Conservation (phyloP, 2,113 vertebrate species). For the Myrmecobius fasciatus region DNA sequence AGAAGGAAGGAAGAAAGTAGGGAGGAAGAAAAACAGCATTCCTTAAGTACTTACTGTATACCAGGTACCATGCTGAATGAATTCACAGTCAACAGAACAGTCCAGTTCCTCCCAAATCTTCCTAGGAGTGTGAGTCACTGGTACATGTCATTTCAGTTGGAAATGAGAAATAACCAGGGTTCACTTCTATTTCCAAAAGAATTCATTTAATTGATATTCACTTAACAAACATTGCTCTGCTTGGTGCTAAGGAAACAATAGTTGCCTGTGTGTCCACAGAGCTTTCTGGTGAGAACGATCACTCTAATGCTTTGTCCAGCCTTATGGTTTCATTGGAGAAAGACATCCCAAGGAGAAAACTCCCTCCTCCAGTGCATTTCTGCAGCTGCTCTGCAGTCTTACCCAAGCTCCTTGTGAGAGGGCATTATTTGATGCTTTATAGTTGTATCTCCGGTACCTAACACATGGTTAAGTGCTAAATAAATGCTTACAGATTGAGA, state of each 20-base stretch:
- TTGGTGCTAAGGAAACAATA: not conserved
- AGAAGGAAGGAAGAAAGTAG: not conserved
- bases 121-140: not conserved
- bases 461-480: not conserved
- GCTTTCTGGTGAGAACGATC: not conserved
- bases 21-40: not conserved
- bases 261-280: not conserved
- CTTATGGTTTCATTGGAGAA: not conserved
- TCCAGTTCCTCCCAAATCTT: not conserved
- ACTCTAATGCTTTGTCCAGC: not conserved
- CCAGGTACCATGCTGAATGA: not conserved
- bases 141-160: not conserved
- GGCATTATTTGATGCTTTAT: not conserved
- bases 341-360: not conserved
- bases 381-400: not conserved
- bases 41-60: not conserved
- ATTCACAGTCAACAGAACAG: not conserved
- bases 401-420: not conserved
- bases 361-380: not conserved
- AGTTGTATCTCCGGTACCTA: not conserved
- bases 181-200: not conserved
- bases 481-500: not conserved
- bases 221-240: not conserved
- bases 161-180: not conserved
- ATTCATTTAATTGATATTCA: not conserved